Evolutionary conservation across 2,888 invertebrate species (phyloP), one percentile per base, ranked within the genome.

Genomic region (Ferrisia virgata): DNA sequence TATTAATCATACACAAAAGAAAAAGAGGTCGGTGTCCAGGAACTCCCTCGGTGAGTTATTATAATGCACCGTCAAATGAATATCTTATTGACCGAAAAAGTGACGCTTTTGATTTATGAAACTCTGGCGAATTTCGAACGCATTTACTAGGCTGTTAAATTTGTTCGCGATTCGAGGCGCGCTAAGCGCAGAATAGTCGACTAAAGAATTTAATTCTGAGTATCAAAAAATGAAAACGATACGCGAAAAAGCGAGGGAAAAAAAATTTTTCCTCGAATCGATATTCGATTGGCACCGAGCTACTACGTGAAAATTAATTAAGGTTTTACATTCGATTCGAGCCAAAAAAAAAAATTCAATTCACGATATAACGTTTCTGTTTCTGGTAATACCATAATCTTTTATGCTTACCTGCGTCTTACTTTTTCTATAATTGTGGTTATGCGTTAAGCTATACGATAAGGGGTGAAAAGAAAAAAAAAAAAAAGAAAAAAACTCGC

Each of bases 1-100:
- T 81, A 81, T 81, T 81, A 58, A 81, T 81, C 81, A 81, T 81
- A 58, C n/a, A 53, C 53, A 53, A 53, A 81, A 53, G 36, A 36
- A 81, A n/a, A 81, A 53, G 81, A 81, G 64, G 81, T 81, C 81
- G 81, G 53, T 81, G 81, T 81, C 81, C 58, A 53, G 31, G 33
- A 31, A 53, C 53, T 81, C 53, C 53, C 53, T 58, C 22, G 81
- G 81, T 58, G 81, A 58, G 31, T 81, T 81, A 81, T 81, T 81
- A 81, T 81, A 81, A 81, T 81, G 47, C 53, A 53, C 81, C 81
- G 81, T 81, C 81, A 64, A 81, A 81, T 81, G 81, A 81, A 81
- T 81, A 81, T 53, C 81, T 81, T 81, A 81, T 81, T 81, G 81
- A 81, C 81, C 81, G 81, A 81, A 36, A 81, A 81, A 81, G 33